Evolutionary conservation across 2,113 vertebrate genomes (phyloP).

Genomic region (Hippocampus comes): DNA sequence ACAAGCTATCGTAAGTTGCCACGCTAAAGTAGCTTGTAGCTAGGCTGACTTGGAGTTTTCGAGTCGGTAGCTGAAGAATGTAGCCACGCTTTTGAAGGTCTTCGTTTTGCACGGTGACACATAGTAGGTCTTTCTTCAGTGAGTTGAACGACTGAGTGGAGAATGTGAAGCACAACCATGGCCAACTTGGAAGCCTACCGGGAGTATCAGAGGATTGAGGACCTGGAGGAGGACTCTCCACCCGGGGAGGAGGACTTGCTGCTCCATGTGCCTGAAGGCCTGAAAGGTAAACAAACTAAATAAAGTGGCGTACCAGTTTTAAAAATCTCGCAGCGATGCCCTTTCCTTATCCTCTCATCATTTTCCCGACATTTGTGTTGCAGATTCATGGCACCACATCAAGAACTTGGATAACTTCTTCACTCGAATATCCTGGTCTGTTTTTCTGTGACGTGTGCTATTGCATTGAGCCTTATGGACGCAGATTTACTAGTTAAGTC

Average conservation of each 20-base stretch:
- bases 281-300: conserved; percentile 73
- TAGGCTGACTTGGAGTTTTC: conserved; percentile 9
- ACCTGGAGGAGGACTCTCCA: conserved; percentile 85
- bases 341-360: conserved; percentile 4
- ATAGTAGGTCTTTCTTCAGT: conserved; percentile 25
- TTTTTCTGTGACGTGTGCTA: background rate
- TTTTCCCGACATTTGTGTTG: conserved; percentile 26
- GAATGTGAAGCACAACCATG: conserved; percentile 75
- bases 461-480: background rate
- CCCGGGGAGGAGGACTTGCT: conserved; percentile 85
- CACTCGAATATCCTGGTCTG: conserved; percentile 88
- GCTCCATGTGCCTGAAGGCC: conserved; percentile 85
- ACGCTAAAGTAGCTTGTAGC: conserved; percentile 48
- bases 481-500: background rate
- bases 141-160: background rate
- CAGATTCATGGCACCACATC: conserved; percentile 95
- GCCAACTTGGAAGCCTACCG: conserved; percentile 80
- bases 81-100: conserved; percentile 11
- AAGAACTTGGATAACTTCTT: conserved; percentile 96
- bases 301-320: background rate
- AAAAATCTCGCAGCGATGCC: background rate
- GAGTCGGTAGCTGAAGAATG: conserved; percentile 32
- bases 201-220: conserved; percentile 84
- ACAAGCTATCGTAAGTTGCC: conserved; percentile 32
- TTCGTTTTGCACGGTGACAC: background rate